Conservation (phyloP, 1,140 invertebrate species). For the Batillaria attramentaria region DNA sequence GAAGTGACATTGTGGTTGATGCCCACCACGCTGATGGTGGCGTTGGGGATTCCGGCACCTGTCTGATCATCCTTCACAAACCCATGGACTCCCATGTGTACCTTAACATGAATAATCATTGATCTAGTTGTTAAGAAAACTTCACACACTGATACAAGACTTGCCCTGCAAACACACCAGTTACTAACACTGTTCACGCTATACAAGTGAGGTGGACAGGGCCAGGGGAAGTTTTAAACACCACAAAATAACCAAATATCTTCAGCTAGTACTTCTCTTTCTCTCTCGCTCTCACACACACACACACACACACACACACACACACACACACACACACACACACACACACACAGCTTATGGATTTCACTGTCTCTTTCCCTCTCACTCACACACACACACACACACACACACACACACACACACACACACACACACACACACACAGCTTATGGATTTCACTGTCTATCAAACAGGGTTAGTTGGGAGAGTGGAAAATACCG, state of each 20-base stretch:
- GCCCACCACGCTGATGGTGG: constrained; percentile 80
- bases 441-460: background rate
- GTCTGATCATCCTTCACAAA: constrained; percentile 84
- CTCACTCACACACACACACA: background rate
- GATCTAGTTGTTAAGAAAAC: too few relatives aligned
- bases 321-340: constrained; percentile 6
- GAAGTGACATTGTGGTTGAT: constrained; percentile 66
- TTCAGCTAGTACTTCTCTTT: too few relatives aligned
- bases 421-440: background rate
- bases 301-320: background rate
- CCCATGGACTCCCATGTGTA: constrained; percentile 90
- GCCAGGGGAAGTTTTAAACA: too few relatives aligned
- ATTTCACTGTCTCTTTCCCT: too few relatives aligned
- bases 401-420: constrained; percentile 4
- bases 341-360: background rate
- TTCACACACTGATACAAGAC: too few relatives aligned
- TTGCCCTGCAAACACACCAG: too few relatives aligned
- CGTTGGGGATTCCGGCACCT: constrained; percentile 81
- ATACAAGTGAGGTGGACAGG: too few relatives aligned
- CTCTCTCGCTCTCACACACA: too few relatives aligned
- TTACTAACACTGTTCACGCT: too few relatives aligned
- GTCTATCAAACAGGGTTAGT: too few relatives aligned
- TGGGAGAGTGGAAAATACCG: background rate
- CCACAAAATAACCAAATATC: too few relatives aligned
- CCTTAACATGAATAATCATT: constrained; percentile 68